These are phyloP conservation scores for Papilio aristodemus DNA, from an alignment of 1,140 invertebrate genomes.

Conservation along the genomic window DNA sequence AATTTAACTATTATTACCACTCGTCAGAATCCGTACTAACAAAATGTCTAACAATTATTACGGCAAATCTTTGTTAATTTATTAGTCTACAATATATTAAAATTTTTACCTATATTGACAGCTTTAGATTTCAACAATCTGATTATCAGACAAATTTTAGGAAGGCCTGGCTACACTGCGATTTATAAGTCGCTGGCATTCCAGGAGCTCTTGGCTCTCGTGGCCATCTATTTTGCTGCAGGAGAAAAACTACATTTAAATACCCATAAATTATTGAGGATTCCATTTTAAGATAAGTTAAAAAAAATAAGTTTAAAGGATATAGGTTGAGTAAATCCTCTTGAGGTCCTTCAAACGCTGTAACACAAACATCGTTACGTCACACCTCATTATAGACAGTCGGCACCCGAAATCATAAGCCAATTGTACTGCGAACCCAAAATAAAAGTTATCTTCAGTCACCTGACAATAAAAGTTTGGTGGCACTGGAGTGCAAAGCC, in stretches of 20 bases:
- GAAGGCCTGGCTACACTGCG: no score
- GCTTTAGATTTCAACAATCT: no score
- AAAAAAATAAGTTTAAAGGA: neutral
- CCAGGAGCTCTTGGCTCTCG: no score
- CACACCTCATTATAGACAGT: constrained; percentile 50
- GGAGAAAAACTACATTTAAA: no score
- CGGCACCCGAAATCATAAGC: constrained; percentile 48
- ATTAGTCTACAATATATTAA: no score
- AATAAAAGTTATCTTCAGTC: constrained; percentile 55
- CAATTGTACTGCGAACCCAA: constrained; percentile 49
- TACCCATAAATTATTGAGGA: neutral
- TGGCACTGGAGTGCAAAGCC: constrained; percentile 50
- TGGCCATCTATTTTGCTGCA: no score
- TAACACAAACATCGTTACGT: constrained; percentile 49
- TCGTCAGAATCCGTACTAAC: neutral
- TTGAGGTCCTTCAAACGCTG: constrained; percentile 39
- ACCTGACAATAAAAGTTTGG: constrained; percentile 60
- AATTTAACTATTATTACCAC: constrained; percentile 34
- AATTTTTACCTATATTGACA: no score
- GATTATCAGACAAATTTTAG: no score
- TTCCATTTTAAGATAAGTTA: neutral
- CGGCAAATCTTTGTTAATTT: neutral
- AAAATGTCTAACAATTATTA: neutral
- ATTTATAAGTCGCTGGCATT: no score
- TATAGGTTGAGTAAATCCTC: neutral